A percentile compares a stretch with the other conserved stretches of the same genome.
These are phyloP conservation scores for Potamarius usumacintae DNA, from an alignment of 2,113 vertebrate species.

Conservation along the genomic window DNA sequence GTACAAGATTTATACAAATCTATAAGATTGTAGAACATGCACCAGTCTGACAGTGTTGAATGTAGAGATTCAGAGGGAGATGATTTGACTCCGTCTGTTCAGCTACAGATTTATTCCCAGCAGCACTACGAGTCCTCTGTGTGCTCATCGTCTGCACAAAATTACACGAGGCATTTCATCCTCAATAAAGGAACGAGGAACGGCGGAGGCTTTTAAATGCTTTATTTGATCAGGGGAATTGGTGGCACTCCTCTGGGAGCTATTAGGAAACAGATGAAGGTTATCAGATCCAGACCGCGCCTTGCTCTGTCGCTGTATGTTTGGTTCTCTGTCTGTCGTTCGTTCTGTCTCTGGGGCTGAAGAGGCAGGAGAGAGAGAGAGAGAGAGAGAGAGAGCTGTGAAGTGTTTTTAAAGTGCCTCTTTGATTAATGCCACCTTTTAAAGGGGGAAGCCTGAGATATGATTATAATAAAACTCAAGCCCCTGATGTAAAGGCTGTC, in stretches of 20 bases:
- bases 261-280: constrained; percentile 49
- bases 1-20: not conserved
- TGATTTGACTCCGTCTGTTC: not conserved
- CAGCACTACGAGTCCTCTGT: not conserved
- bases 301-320: constrained; percentile 52
- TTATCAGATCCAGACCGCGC: constrained; percentile 22
- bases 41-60: not conserved
- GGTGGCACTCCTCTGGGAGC: constrained; percentile 55
- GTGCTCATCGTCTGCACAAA: not conserved
- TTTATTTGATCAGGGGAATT: constrained; percentile 63
- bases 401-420: constrained; percentile 55
- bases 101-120: not conserved
- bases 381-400: constrained; percentile 38
- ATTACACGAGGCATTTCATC: constrained; percentile 18
- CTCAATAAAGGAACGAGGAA: constrained; percentile 56
- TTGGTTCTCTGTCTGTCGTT: constrained; percentile 39
- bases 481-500: not conserved
- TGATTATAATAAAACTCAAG: constrained; percentile 48
- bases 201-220: constrained; percentile 57
- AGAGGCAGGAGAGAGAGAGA: not conserved
- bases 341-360: constrained; percentile 17
- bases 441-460: constrained; percentile 45
- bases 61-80: not conserved
- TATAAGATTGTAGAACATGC: not conserved
- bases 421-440: constrained; percentile 46